Conservation (phyloP, 2,888 invertebrate species). For the Dasysyrphus albostriatus region DNA sequence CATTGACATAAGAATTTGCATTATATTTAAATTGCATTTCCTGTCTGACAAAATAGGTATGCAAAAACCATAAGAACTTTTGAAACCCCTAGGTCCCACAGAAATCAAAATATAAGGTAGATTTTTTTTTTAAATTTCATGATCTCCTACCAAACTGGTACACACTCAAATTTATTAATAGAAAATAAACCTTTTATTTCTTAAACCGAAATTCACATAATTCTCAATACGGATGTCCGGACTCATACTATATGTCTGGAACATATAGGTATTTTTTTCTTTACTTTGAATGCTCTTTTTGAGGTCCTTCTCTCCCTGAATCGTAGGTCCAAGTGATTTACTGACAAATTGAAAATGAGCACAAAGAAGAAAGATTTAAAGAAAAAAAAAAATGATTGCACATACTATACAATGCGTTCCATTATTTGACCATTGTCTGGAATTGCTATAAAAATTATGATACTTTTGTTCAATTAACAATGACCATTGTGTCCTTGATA, state of each 20-base stretch:
- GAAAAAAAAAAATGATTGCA: constrained; percentile 54
- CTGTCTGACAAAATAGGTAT: constrained; percentile 43
- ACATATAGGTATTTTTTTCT: constrained; percentile 9
- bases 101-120: not conserved
- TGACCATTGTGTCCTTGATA: constrained; percentile 39
- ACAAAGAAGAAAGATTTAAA: constrained; percentile 50
- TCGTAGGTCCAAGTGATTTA: constrained; percentile 50
- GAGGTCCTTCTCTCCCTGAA: constrained; percentile 26
- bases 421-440: constrained; percentile 65
- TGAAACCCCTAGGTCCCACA: not conserved
- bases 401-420: constrained; percentile 62
- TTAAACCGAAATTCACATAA: constrained; percentile 31
- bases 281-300: constrained; percentile 58
- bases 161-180: not conserved
- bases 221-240: constrained; percentile 70
- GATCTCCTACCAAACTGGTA: not conserved
- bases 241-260: constrained; percentile 43
- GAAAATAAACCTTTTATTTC: not conserved
- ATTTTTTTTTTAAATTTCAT: not conserved
- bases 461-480: constrained; percentile 71
- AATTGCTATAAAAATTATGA: constrained; percentile 72
- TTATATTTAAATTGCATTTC: constrained; percentile 44
- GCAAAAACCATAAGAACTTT: not conserved
- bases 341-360: constrained; percentile 36
- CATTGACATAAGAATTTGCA: not conserved